phyloP scores from a whole-genome alignment of 2,113 vertebrate species.

The Apodemus sylvaticus region DNA sequence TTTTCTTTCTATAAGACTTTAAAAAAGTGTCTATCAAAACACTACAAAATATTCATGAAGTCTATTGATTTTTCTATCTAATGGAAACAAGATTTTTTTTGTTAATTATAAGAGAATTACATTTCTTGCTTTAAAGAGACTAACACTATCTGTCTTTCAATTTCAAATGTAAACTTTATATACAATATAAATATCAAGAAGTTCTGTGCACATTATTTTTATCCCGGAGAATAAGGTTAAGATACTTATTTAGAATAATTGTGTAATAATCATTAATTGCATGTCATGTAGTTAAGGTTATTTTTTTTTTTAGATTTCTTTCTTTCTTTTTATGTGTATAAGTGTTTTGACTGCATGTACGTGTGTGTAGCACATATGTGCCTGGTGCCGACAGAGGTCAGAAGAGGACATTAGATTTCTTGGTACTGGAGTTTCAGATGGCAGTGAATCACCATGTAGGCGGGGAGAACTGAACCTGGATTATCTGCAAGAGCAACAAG shows the following conservation, averaged over 20 bases:
- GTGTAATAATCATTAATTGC: neutral
- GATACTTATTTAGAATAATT: neutral
- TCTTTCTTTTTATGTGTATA: neutral
- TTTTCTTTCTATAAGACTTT: neutral
- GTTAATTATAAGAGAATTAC: conserved; percentile 34
- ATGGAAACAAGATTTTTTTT: neutral
- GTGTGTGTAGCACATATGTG: neutral
- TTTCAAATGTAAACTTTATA: neutral
- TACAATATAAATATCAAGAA: neutral
- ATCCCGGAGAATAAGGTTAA: neutral
- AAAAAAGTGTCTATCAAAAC: conserved; percentile 1
- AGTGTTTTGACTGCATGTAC: neutral
- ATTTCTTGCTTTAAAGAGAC: neutral
- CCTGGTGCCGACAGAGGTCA: neutral
- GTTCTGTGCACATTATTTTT: neutral
- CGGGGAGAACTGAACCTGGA: neutral
- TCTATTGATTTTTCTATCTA: conserved; percentile 5
- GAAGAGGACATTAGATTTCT: neutral
- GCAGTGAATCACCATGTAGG: neutral
- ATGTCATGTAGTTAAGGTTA: neutral
- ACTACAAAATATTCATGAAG: conserved; percentile 42
- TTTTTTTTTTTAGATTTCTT: neutral
- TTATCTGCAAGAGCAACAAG: neutral
- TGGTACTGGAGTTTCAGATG: neutral
- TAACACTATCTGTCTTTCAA: neutral